These are phyloP conservation scores for Mareca penelope DNA, from an alignment of 2,797 vertebrate species.

Conservation along the genomic window DNA sequence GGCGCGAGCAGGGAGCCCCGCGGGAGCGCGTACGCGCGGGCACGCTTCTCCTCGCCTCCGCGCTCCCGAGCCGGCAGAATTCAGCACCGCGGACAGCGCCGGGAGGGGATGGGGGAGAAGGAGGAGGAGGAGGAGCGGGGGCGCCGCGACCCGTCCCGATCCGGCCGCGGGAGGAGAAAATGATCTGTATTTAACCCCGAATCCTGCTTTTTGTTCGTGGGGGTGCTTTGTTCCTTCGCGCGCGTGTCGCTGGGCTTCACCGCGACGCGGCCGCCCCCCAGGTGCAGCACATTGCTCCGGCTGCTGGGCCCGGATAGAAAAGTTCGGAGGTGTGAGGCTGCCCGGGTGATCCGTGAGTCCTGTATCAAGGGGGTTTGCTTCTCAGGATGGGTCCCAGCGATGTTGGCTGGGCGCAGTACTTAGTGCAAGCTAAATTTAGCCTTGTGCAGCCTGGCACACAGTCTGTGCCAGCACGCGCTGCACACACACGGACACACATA, in stretches of 20 bases:
- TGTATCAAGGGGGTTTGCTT: not conserved
- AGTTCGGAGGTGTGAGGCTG: not conserved
- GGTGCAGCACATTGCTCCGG: too few species aligned
- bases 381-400: not conserved
- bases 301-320: too few species aligned
- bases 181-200: too few species aligned
- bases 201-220: too few species aligned
- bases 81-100: slow-evolving; percentile 58
- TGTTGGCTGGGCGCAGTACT: not conserved
- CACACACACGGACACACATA: too few species aligned
- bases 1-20: slow-evolving; percentile 44
- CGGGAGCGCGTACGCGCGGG: slow-evolving; percentile 35
- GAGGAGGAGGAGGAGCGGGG: too few species aligned
- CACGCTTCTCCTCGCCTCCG: too few species aligned
- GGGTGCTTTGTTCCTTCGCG: too few species aligned
- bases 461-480: not conserved
- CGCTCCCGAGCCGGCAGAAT: not conserved
- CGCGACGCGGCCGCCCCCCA: too few species aligned
- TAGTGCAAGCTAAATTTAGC: slow-evolving; percentile 30
- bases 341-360: not conserved
- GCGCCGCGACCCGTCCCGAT: too few species aligned
- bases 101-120: too few species aligned
- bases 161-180: not conserved
- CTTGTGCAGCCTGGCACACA: not conserved
- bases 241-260: too few species aligned